A percentile compares a stretch with the other conserved stretches of the same genome.
Conservation (phyloP, 1,140 invertebrate species). For the Drosophila kanapiae region DNA sequence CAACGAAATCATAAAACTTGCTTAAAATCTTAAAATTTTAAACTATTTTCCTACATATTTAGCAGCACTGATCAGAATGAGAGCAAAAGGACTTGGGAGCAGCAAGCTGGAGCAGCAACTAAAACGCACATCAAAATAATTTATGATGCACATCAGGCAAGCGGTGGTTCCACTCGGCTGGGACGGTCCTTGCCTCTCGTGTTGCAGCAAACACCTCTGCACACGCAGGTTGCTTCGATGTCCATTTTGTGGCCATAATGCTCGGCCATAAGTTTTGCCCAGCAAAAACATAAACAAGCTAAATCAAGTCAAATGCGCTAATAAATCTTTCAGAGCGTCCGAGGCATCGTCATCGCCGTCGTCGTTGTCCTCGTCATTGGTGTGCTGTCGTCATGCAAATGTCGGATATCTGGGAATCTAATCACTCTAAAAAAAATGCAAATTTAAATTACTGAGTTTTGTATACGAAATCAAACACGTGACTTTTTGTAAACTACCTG, state of each 20-base stretch:
- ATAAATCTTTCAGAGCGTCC: constrained; percentile 70
- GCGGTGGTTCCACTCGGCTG: constrained; percentile 37
- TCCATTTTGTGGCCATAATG: constrained; percentile 79
- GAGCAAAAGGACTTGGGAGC: constrained; percentile 7
- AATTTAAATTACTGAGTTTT: neutral
- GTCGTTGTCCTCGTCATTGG: constrained; percentile 47
- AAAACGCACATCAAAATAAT: constrained; percentile 80
- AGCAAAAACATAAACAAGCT: constrained; percentile 82
- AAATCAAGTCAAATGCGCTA: constrained; percentile 82
- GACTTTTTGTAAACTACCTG: too few relatives aligned
- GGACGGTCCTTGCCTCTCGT: constrained; percentile 32
- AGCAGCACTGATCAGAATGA: constrained; percentile 8
- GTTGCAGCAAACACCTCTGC: constrained; percentile 44
- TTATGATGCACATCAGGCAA: constrained; percentile 75
- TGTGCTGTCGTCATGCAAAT: constrained; percentile 66
- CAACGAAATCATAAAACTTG: too few relatives aligned
- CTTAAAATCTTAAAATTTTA: too few relatives aligned
- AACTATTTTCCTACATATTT: neutral
- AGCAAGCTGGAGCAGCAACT: constrained; percentile 35
- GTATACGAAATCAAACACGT: too few relatives aligned
- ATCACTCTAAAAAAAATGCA: constrained; percentile 9
- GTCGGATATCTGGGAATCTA: constrained; percentile 36
- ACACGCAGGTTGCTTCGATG: constrained; percentile 47
- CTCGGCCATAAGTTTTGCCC: constrained; percentile 75
- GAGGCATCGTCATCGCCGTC: constrained; percentile 39